Conservation (phyloP, 2,113 vertebrate species). For the Bungarus multicinctus region DNA sequence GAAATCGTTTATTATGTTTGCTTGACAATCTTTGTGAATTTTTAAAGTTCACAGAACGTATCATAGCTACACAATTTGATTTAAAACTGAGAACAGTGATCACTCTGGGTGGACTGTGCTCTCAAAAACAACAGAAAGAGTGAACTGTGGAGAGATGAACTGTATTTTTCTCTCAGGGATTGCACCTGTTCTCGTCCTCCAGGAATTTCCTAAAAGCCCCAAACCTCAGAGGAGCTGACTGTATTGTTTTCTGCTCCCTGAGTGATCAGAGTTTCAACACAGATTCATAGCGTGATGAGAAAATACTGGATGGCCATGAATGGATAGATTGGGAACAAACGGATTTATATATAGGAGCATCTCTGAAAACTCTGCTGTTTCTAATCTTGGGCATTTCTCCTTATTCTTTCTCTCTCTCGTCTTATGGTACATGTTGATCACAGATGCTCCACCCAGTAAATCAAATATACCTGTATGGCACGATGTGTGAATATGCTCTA, state of each 20-base stretch:
- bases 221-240: background rate
- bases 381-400: background rate
- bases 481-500: background rate
- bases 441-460: background rate
- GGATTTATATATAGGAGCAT: background rate
- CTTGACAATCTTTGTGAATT: background rate
- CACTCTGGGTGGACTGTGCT: background rate
- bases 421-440: background rate
- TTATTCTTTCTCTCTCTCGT: background rate
- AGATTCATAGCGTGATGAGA: background rate
- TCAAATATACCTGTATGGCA: background rate
- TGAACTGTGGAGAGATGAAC: background rate
- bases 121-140: background rate
- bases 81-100: background rate
- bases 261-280: background rate
- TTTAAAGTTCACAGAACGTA: background rate
- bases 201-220: background rate
- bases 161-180: background rate
- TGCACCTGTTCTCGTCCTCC: conserved; percentile 1
- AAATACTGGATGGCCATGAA: background rate
- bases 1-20: background rate
- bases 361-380: background rate
- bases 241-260: background rate
- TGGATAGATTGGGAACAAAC: background rate
- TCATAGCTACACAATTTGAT: background rate